phyloP scores from a whole-genome alignment of 2,888 invertebrate genomes.

The Ectemnius continuus region DNA sequence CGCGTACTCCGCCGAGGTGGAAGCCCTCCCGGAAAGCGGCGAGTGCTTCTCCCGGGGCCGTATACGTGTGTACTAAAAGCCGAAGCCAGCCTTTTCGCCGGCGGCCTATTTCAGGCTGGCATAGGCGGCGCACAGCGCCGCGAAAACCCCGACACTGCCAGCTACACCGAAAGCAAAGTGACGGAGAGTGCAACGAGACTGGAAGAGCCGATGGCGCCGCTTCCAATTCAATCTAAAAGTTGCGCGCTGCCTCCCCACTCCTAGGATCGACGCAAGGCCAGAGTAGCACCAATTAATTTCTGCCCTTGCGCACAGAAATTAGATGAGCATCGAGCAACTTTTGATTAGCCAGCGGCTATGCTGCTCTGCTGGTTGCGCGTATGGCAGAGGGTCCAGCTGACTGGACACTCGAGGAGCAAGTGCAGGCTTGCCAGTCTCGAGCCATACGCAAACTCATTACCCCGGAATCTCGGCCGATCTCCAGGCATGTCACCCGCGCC shows the following conservation, averaged over 20 bases:
- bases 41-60: no score
- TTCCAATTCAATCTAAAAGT: slow-evolving; percentile 60
- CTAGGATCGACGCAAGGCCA: slow-evolving; percentile 44
- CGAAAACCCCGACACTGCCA: background rate
- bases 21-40: no score
- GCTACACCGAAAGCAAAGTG: no score
- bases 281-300: slow-evolving; percentile 55
- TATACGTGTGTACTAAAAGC: no score
- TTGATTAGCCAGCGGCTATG: slow-evolving; percentile 23
- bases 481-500: slow-evolving; percentile 45
- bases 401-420: background rate
- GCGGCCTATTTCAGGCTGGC: background rate
- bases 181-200: no score
- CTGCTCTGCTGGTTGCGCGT: slow-evolving; percentile 20
- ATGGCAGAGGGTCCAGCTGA: slow-evolving; percentile 32
- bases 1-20: no score
- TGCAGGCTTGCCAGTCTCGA: slow-evolving; percentile 13
- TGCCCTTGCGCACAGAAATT: slow-evolving; percentile 40
- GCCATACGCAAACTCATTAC: slow-evolving; percentile 57
- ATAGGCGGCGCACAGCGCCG: background rate
- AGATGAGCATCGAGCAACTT: slow-evolving; percentile 31
- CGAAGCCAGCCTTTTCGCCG: no score
- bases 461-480: slow-evolving; percentile 57
- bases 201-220: background rate
- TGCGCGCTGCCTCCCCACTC: no score